Evolutionary conservation across 2,888 invertebrate genomes (phyloP), one percentile per base, ranked within the genome.

Genomic region (Meiosimyza decipiens): DNA sequence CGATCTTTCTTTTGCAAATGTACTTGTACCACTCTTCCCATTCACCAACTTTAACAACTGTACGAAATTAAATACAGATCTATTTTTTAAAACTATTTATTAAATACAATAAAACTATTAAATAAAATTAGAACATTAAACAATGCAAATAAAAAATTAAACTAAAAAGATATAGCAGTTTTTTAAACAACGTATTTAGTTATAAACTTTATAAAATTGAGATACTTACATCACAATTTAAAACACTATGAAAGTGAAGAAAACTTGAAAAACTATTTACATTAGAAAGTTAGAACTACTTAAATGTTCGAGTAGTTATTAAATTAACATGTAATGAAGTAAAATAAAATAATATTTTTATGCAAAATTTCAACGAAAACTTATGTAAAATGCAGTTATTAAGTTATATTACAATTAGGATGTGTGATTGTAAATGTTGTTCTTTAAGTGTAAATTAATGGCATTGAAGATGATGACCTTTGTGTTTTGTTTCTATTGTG

Each of bases 1-100:
- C 94, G 0, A 90, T 96, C 69, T 95, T 96, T 85, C 88, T 96
- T 71, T 88, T 97, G 76, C 91, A 94, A 82, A 92, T 94, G 89
- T 96, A 91, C 88, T 89, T 93, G 73, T 88, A 88, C 77, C 92
- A 92, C 73, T 82, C 84, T 33, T 81, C 85, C 5, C 78, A 77
- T 9, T 40, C 79, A 57, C 78, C 82, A 28, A 76, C 78, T 1
- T 71, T 60, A 52, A 47, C 71, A n/a, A 74, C 50, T 47, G 51
- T 47, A 52, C 65, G 72, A 72, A 76, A 72, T 76, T 75, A 75
- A 73, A 18, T 62, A n/a, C 13, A 40, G 22, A 62, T 57, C 28
- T 2, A 63, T 11, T 55, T 55, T 55, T 40, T 65, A 51, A 12
- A 15, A 28, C 49, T n/a, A 22, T 51, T 62, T 28, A 33, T 69